These are phyloP conservation scores for Esox masquinongy DNA, from an alignment of 2,797 vertebrate genomes.

Conservation along the genomic window DNA sequence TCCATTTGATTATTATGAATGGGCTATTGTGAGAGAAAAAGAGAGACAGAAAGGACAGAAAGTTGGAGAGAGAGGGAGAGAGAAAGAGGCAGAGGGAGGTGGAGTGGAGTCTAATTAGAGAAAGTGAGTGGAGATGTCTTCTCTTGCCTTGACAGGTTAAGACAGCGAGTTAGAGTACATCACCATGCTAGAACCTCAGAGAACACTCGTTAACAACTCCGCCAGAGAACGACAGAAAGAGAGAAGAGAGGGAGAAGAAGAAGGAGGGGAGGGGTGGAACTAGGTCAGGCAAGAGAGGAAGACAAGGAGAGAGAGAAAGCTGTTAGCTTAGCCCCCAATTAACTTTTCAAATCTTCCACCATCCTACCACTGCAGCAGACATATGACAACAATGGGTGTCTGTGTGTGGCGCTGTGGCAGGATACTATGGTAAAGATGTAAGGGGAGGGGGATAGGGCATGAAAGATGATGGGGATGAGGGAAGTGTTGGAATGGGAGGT, in stretches of 20 bases:
- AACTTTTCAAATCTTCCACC: constrained; percentile 46
- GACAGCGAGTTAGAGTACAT: constrained; percentile 1
- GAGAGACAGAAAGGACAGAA: background rate
- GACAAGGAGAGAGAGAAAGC: background rate
- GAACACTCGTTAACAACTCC: constrained; percentile 1
- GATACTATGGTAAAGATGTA: background rate
- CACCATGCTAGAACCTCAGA: constrained; percentile 3
- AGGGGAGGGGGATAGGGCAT: background rate
- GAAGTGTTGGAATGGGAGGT: background rate
- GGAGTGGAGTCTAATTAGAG: background rate
- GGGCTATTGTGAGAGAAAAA: constrained; percentile 33
- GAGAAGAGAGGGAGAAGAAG: background rate
- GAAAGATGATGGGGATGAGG: background rate
- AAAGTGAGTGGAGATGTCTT: background rate
- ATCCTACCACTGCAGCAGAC: constrained; percentile 5
- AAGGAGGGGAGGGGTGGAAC: too few species aligned
- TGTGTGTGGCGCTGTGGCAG: background rate
- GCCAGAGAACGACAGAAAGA: background rate
- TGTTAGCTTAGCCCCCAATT: constrained; percentile 56
- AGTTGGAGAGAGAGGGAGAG: background rate
- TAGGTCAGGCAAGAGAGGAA: background rate
- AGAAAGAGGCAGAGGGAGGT: background rate
- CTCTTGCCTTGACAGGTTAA: background rate
- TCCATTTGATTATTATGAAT: constrained; percentile 1
- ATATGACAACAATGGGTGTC: background rate